Conservation (phyloP, 2,888 invertebrate genomes). For the Erannis defoliaria region DNA sequence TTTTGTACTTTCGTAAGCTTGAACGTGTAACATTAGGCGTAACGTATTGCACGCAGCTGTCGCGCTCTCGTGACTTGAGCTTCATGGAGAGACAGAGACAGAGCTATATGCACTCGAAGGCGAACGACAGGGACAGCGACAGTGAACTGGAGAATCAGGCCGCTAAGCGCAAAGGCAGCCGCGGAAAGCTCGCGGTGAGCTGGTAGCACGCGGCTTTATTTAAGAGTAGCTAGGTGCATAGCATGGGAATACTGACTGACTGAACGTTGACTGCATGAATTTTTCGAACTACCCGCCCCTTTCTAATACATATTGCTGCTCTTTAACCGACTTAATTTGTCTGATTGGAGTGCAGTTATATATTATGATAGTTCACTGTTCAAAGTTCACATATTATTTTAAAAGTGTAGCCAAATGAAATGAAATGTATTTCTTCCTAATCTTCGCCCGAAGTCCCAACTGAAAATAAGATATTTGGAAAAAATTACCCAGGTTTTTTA, state of each 20-base stretch:
- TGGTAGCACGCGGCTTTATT: slow-evolving; percentile 80
- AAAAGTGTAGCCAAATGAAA: too few relatives aligned
- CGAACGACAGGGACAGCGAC: slow-evolving; percentile 91
- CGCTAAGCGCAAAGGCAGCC: slow-evolving; percentile 85
- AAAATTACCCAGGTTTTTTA: too few relatives aligned
- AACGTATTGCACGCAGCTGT: slow-evolving; percentile 81
- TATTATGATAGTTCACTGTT: too few relatives aligned
- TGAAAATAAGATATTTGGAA: too few relatives aligned
- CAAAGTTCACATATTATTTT: too few relatives aligned
- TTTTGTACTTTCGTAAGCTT: slow-evolving; percentile 50
- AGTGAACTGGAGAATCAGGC: slow-evolving; percentile 91
- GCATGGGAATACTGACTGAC: slow-evolving; percentile 64
- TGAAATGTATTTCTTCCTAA: too few relatives aligned
- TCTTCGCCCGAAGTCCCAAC: too few relatives aligned
- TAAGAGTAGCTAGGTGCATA: slow-evolving; percentile 13
- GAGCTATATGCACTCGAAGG: slow-evolving; percentile 84
- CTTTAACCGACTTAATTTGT: too few relatives aligned
- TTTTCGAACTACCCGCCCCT: slow-evolving; percentile 7
- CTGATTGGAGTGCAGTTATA: too few relatives aligned
- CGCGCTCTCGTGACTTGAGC: slow-evolving; percentile 80
- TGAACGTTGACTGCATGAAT: slow-evolving; percentile 8
- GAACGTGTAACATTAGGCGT: slow-evolving; percentile 58
- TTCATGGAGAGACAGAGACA: slow-evolving; percentile 84
- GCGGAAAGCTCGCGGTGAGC: slow-evolving; percentile 91
- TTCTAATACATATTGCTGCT: too few relatives aligned